Evolutionary conservation across 2,113 vertebrate species (phyloP).

Genomic region (Sylvia atricapilla): DNA sequence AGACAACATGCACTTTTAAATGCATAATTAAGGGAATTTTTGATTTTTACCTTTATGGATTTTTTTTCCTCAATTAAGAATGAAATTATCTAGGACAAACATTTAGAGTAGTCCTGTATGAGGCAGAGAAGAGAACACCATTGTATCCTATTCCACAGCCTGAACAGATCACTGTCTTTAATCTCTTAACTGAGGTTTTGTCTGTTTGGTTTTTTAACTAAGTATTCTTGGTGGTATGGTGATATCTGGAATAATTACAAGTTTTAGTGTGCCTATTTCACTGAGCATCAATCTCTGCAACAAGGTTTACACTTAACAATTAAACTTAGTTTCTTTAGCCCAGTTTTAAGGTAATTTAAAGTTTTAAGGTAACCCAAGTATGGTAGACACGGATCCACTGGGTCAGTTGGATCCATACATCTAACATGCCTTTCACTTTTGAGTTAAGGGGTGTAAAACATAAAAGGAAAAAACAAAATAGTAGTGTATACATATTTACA

Average conservation of each 20-base stretch:
- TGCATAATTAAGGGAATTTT: not conserved
- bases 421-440: not conserved
- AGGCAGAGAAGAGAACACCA: not conserved
- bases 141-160: not conserved
- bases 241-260: not conserved
- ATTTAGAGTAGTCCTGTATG: not conserved
- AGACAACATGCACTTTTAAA: constrained; percentile 2
- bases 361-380: not conserved
- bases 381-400: not conserved
- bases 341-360: no score
- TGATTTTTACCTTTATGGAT: not conserved
- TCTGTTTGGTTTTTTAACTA: not conserved
- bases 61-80: not conserved
- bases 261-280: not conserved
- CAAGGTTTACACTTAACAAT: not conserved
- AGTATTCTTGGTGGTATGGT: not conserved
- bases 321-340: not conserved
- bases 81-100: not conserved
- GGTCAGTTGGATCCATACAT: not conserved
- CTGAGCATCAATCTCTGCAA: not conserved
- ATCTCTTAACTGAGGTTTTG: not conserved
- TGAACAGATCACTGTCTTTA: not conserved
- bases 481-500: not conserved
- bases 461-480: not conserved
- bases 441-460: not conserved